Evolutionary conservation across 1,140 invertebrate species (phyloP).

Genomic region (Hycleus cichorii): DNA sequence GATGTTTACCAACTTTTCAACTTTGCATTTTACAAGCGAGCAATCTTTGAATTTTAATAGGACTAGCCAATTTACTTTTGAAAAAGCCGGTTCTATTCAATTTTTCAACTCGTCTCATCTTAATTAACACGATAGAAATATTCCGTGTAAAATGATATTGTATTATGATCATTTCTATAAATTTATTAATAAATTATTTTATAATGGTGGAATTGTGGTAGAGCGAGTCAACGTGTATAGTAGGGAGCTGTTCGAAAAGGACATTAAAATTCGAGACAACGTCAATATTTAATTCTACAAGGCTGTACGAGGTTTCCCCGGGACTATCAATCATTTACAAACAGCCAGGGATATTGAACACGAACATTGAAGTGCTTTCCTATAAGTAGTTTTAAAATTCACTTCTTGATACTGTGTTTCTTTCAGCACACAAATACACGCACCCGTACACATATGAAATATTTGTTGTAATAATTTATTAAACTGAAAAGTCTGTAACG

Average conservation of each 20-base stretch:
- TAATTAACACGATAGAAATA: too few species aligned
- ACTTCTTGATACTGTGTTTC: conserved; percentile 8
- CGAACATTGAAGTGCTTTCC: conserved; percentile 13
- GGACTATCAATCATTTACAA: conserved; percentile 30
- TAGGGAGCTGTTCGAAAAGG: not conserved
- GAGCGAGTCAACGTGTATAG: too few species aligned
- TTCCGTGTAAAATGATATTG: too few species aligned
- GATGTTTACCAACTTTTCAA: conserved; percentile 26
- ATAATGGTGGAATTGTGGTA: conserved; percentile 9
- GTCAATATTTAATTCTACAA: conserved; percentile 29
- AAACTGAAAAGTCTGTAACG: too few species aligned
- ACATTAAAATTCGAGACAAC: conserved; percentile 29
- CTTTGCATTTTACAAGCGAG: conserved; percentile 8
- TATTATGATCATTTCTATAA: not conserved
- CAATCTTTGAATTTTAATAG: conserved; percentile 10
- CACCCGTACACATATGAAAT: too few species aligned
- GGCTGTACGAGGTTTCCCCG: conserved; percentile 20
- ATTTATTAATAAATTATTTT: conserved; percentile 14
- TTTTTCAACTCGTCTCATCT: not conserved
- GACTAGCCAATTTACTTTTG: not conserved
- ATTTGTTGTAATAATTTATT: too few species aligned
- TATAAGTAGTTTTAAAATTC: conserved; percentile 22
- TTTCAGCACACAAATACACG: too few species aligned
- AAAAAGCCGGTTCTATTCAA: not conserved
- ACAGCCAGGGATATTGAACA: conserved; percentile 26